A percentile compares a stretch with the other conserved stretches of the same genome.
phyloP scores from a whole-genome alignment of 2,888 invertebrate species.

The Standfussiana lucernea region DNA sequence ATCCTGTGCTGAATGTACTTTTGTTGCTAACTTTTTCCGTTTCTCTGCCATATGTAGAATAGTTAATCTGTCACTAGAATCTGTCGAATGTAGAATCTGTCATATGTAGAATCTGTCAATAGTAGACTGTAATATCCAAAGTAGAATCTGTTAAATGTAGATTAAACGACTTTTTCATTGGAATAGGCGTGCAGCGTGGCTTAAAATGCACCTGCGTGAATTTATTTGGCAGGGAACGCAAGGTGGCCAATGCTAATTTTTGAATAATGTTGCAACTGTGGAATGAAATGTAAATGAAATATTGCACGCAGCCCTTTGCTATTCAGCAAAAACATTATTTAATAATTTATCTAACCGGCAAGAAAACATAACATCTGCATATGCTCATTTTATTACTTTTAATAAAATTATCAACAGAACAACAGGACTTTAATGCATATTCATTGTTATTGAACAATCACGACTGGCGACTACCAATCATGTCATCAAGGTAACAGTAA shows the following conservation, averaged over 20 bases:
- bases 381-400: conserved; percentile 10
- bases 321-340: not conserved
- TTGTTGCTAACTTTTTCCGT: conserved; percentile 65
- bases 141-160: too few species aligned
- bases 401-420: conserved; percentile 8
- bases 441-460: conserved; percentile 39
- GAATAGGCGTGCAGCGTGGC: conserved; percentile 28
- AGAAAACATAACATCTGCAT: not conserved
- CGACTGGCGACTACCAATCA: conserved; percentile 45
- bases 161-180: too few species aligned
- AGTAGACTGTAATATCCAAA: too few species aligned
- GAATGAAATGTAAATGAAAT: not conserved
- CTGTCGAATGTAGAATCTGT: too few species aligned
- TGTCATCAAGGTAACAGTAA: conserved; percentile 53
- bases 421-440: conserved; percentile 15
- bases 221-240: conserved; percentile 8
- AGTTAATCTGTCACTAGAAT: too few species aligned
- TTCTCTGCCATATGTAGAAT: too few species aligned
- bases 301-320: not conserved
- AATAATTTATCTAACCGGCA: not conserved
- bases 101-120: too few species aligned
- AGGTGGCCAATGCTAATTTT: conserved; percentile 11
- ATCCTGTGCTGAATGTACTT: conserved; percentile 67
- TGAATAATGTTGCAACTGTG: not conserved
- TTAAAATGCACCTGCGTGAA: conserved; percentile 19